A percentile compares a stretch with the other conserved stretches of the same genome.
Conservation (phyloP, 2,797 vertebrate species). For the Cirrhinus mrigala region DNA sequence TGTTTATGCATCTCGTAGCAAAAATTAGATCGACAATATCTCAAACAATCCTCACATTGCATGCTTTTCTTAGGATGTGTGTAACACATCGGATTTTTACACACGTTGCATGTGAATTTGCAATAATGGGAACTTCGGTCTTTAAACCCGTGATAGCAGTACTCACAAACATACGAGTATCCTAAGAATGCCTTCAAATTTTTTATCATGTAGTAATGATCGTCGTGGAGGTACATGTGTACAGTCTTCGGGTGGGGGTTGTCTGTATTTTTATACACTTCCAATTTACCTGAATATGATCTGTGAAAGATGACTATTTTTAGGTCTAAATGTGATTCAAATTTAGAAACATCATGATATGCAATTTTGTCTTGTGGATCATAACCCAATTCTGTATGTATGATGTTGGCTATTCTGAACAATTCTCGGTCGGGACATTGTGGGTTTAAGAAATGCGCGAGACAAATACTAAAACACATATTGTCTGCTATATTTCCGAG, state of each 20-base stretch:
- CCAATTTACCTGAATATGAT: not conserved
- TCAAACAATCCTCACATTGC: not conserved
- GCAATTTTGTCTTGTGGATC: not conserved
- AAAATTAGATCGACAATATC: not conserved
- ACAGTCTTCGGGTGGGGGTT: rapidly evolving
- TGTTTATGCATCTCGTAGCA: not conserved
- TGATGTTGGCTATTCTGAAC: not conserved
- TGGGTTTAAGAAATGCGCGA: not conserved
- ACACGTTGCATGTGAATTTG: not conserved
- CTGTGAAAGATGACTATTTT: not conserved
- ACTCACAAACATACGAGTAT: not conserved
- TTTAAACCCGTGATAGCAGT: not conserved
- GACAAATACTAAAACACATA: not conserved
- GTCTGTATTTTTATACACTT: not conserved
- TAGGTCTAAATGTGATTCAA: not conserved
- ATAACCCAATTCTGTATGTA: not conserved
- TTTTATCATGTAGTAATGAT: not conserved
- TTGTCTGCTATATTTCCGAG: not conserved
- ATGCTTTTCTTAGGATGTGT: too few relatives aligned
- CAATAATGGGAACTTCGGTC: not conserved
- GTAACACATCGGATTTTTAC: not conserved
- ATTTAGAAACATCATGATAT: not conserved
- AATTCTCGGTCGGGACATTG: not conserved
- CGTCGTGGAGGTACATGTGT: not conserved
- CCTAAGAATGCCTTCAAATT: not conserved